Percentiles rank a stretch among this genome's conserved stretches.
Evolutionary conservation across 2,888 invertebrate species (phyloP).

Genomic region (Diadromus collaris): DNA sequence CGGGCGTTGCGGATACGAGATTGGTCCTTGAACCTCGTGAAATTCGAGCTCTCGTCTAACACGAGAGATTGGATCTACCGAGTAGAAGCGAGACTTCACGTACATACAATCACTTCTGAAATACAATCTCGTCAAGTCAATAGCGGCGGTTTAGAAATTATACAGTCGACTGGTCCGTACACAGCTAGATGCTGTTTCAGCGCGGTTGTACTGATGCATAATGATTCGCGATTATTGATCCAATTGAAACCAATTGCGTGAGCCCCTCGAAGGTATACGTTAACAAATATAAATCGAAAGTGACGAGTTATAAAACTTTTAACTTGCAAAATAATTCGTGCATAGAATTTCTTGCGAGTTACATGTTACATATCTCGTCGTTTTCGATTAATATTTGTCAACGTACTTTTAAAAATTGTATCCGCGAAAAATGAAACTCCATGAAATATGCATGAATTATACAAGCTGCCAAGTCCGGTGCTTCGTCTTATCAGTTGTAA

Average conservation of each 20-base stretch:
- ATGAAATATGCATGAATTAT: neutral
- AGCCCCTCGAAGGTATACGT: constrained; percentile 41
- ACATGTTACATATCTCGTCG: neutral
- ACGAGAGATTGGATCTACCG: constrained; percentile 4
- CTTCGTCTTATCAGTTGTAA: constrained; percentile 1
- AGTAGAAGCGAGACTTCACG: neutral
- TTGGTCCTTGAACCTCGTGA: constrained; percentile 37
- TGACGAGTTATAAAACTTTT: neutral
- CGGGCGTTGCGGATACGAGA: constrained; percentile 11
- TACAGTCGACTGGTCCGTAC: constrained; percentile 4
- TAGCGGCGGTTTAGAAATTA: neutral
- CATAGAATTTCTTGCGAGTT: neutral
- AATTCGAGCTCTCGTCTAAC: constrained; percentile 17
- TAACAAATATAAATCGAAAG: constrained; percentile 35
- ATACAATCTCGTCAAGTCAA: neutral
- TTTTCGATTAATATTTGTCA: neutral
- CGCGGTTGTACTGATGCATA: constrained; percentile 62
- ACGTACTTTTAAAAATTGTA: neutral
- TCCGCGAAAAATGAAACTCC: neutral
- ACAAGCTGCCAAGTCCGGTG: neutral
- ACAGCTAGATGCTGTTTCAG: constrained; percentile 31
- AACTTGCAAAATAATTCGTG: neutral
- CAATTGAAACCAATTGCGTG: constrained; percentile 73
- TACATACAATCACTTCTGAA: constrained; percentile 1
- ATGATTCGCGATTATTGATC: constrained; percentile 70